Conservation (phyloP, 2,888 invertebrate species). For the Melanostoma scalare region DNA sequence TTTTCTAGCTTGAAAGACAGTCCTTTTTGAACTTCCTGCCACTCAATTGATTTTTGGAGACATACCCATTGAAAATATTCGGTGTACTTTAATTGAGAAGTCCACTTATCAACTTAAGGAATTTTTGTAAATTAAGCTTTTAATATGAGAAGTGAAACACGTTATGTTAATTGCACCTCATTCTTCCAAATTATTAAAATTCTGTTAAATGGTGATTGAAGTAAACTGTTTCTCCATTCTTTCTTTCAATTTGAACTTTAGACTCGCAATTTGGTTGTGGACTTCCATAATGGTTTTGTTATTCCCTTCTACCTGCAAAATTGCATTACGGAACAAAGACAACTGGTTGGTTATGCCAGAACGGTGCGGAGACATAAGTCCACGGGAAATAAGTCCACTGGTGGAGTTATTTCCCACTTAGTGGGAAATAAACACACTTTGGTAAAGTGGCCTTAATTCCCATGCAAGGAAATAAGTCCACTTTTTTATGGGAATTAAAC, state of each 20-base stretch:
- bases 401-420: too few relatives aligned
- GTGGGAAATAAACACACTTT: too few relatives aligned
- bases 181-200: conserved; percentile 7
- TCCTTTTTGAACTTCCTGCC: conserved; percentile 22
- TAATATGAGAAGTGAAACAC: conserved; percentile 19
- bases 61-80: conserved; percentile 5
- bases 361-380: too few relatives aligned
- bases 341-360: conserved; percentile 17
- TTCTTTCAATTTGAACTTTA: conserved; percentile 33
- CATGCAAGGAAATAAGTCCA: too few relatives aligned
- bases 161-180: background rate
- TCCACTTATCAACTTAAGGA: conserved; percentile 17
- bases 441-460: too few relatives aligned
- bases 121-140: conserved; percentile 29
- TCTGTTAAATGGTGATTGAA: background rate
- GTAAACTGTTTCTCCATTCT: conserved; percentile 6
- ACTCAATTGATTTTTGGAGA: conserved; percentile 7
- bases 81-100: conserved; percentile 17
- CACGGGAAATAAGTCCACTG: too few relatives aligned
- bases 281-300: conserved; percentile 20
- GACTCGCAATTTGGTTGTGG: conserved; percentile 4
- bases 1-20: conserved; percentile 19
- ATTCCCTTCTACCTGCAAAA: conserved; percentile 24
- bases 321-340: conserved; percentile 16
- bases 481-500: too few relatives aligned